Base-by-base conservation (phyloP, 2,888 invertebrate species). In the Euzophera pinguis region DNA sequence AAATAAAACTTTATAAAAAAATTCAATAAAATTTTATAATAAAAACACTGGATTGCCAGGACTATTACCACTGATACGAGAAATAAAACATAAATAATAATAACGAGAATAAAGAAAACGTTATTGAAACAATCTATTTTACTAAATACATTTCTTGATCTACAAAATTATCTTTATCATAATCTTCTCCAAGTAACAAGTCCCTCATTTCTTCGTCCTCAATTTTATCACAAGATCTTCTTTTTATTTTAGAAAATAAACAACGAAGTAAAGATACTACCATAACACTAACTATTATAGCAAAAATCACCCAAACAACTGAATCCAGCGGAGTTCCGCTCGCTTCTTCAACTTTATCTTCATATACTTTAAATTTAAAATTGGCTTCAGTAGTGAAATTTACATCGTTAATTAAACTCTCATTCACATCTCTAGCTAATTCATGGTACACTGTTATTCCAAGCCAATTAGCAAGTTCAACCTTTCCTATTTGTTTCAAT, bases 391-490 rank as follows among this genome's bases (percentile, higher is more conserved):
- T 51, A 34, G 41, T 50, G 1, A 17, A 9, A 8, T 17, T 1
- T 1, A 14, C 6, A 43, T 34, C 51, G 52, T 68, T 60, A 17
- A 78, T 49, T 32, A 78, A 60, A 2, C 78, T 73, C 52, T 76
- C 69, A 55, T 84, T 78, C 6, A 91, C 69, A 60, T 93, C 91
- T 52, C 81, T 72, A 3, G 90, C 85, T 27, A 93, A 69, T 59
- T 92, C 82, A 38, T 86, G 80, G 65, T 92, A 93, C 0, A 92
- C 90, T 0, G 90, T 86, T 55, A 77, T 84, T 7, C 92, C 92
- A 0, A 94, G 67, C 93, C 93, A 93, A 60, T 92, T 89, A 0
- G 93, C 93, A 49, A 94, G 70, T 57, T 92, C 91, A 0, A 59
- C 56, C 60, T 90, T 91, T 16, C 90, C 91, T 53, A 94, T 78